phyloP scores from a whole-genome alignment of 1,140 invertebrate genomes.

The Armadillidium nasatum region DNA sequence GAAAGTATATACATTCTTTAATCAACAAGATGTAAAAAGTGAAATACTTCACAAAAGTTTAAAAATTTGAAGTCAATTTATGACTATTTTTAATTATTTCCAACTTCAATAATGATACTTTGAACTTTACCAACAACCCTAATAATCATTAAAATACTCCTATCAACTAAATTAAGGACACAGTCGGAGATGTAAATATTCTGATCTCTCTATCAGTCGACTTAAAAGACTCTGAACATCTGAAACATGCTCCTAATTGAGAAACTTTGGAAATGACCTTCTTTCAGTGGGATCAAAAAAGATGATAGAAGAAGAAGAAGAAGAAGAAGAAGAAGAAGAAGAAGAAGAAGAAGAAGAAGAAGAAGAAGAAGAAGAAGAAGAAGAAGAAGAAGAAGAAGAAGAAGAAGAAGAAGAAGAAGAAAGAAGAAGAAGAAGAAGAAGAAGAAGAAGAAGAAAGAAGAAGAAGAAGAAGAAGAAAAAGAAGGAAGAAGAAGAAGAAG shows the following conservation, averaged over 20 bases:
- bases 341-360: background rate
- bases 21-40: no score
- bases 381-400: background rate
- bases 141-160: no score
- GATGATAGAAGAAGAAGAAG: background rate
- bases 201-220: background rate
- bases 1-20: no score
- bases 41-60: no score
- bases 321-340: background rate
- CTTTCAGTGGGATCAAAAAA: background rate
- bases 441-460: background rate
- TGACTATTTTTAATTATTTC: no score
- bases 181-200: background rate
- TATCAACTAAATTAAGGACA: background rate
- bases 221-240: background rate
- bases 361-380: background rate
- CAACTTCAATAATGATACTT: no score
- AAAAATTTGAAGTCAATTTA: no score
- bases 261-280: background rate
- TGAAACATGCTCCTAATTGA: background rate
- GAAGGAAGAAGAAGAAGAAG: background rate
- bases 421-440: conserved; percentile 5
- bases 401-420: background rate
- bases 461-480: background rate
- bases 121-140: no score